Evolutionary conservation across 2,888 invertebrate genomes (phyloP).

Genomic region (Chouioia cunea): DNA sequence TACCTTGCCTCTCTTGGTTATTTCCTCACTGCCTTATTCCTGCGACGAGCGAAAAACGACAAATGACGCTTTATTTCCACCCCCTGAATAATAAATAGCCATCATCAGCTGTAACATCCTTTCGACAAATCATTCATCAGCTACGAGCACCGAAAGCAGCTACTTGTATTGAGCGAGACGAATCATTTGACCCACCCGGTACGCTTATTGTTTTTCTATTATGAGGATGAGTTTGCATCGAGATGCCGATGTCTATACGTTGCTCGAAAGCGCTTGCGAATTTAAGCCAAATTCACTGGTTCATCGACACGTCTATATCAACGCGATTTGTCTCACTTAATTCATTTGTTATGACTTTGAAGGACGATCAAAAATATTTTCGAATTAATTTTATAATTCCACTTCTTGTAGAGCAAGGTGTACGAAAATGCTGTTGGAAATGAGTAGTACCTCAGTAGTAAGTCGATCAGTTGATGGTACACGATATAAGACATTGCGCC

Average conservation of each 20-base stretch:
- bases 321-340: too few relatives aligned
- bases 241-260: constrained; percentile 17
- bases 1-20: constrained; percentile 38
- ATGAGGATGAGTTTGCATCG: not conserved
- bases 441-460: too few relatives aligned
- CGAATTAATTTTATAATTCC: too few relatives aligned
- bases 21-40: constrained; percentile 31
- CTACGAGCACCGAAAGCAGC: constrained; percentile 39
- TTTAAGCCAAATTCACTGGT: too few relatives aligned
- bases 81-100: constrained; percentile 5
- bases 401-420: too few relatives aligned
- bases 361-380: too few relatives aligned
- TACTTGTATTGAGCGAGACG: not conserved
- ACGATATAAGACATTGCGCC: too few relatives aligned
- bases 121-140: constrained; percentile 60
- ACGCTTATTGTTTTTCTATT: constrained; percentile 4
- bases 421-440: too few relatives aligned
- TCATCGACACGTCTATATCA: too few relatives aligned
- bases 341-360: too few relatives aligned
- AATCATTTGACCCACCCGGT: constrained; percentile 23
- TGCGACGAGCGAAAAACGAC: not conserved
- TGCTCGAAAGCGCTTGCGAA: too few relatives aligned
- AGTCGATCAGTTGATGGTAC: too few relatives aligned
- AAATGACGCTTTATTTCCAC: constrained; percentile 11
- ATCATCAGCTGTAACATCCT: constrained; percentile 50